phyloP scores from a whole-genome alignment of 92 coral and sea anemone genomes.

The Phenganax subtilis region DNA sequence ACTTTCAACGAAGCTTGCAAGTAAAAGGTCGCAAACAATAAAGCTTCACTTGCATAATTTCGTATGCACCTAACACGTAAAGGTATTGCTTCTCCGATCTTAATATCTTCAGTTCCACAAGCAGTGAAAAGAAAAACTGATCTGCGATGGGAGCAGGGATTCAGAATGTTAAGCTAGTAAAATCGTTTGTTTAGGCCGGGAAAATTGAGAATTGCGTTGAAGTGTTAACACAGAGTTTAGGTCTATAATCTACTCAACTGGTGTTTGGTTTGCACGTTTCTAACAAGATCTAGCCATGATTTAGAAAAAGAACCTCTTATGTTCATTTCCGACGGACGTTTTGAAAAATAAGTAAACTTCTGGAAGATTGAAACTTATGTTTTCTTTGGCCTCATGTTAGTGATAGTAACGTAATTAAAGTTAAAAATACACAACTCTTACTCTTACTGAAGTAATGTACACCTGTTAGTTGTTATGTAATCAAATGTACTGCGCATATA shows the following conservation, averaged over 20 bases:
- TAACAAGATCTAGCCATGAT: slow-evolving; percentile 2
- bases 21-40: too few relatives aligned
- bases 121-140: neutral
- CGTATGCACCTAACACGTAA: too few relatives aligned
- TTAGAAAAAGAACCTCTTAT: neutral
- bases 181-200: neutral
- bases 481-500: too few relatives aligned
- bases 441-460: neutral
- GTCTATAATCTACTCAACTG: slow-evolving; percentile 9
- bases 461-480: too few relatives aligned
- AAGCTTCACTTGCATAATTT: too few relatives aligned
- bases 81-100: too few relatives aligned
- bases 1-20: too few relatives aligned
- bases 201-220: slow-evolving; percentile 5
- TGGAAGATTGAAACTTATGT: neutral
- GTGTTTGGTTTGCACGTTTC: neutral
- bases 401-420: neutral
- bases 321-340: slow-evolving; percentile 16
- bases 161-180: neutral
- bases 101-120: neutral
- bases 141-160: neutral
- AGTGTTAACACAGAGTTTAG: slow-evolving; percentile 11
- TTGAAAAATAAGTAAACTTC: neutral
- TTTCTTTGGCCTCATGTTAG: neutral
- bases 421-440: neutral